Evolutionary conservation across 1,140 invertebrate genomes (phyloP).

Genomic region (Pseudomyrmex pallidus): DNA sequence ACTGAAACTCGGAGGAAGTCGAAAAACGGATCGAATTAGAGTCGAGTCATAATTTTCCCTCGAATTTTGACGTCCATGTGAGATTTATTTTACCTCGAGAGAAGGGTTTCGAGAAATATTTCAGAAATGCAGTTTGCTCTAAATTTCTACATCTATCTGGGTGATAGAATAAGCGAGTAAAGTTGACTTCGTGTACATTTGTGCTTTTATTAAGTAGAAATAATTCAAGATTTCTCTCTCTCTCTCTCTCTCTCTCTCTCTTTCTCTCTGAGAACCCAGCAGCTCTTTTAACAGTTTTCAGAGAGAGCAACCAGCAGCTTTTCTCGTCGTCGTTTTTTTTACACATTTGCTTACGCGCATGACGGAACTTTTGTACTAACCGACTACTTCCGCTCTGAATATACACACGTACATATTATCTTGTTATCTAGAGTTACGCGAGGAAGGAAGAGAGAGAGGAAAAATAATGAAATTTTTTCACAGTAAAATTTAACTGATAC

Average conservation of each 20-base stretch:
- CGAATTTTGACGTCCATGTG: background rate
- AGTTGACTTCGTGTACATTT: background rate
- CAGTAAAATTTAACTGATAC: conserved; percentile 53
- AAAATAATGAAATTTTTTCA: conserved; percentile 13
- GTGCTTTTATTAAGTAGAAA: conserved; percentile 11
- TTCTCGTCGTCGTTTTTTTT: background rate
- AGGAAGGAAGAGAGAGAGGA: background rate
- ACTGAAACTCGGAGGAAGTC: no score
- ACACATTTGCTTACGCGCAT: conserved; percentile 29
- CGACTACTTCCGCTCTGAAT: conserved; percentile 17
- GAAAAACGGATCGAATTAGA: no score
- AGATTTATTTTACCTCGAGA: background rate
- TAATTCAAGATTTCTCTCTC: background rate
- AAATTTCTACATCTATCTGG: background rate
- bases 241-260: no score
- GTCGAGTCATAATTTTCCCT: background rate
- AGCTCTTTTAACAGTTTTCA: conserved; percentile 27
- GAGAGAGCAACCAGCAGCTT: background rate
- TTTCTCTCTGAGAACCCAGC: background rate
- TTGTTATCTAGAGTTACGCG: conserved; percentile 19
- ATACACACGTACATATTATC: background rate
- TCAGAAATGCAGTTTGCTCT: background rate
- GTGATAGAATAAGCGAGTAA: no score
- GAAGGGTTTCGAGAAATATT: no score
- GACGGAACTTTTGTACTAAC: conserved; percentile 11